A percentile compares a stretch with the other conserved stretches of the same genome.
phyloP scores from a whole-genome alignment of 2,888 invertebrate genomes.

The Drosophila subsilvestris region DNA sequence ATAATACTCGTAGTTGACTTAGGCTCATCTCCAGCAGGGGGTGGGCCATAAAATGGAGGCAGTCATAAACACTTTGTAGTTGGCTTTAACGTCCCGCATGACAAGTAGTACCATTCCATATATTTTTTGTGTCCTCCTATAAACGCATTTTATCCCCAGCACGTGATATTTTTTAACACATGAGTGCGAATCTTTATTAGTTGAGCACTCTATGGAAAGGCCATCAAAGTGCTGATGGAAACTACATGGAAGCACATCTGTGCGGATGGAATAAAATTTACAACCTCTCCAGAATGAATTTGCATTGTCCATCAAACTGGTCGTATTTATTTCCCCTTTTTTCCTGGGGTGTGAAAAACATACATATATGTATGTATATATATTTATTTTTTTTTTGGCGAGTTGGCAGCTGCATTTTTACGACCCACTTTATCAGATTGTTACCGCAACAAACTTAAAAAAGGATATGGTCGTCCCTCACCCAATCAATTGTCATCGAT shows the following conservation, averaged over 20 bases:
- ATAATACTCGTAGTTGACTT: conserved; percentile 48
- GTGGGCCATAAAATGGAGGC: conserved; percentile 48
- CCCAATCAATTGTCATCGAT: conserved; percentile 41
- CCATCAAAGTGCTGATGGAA: conserved; percentile 37
- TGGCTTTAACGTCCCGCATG: conserved; percentile 9
- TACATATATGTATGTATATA: too few relatives aligned
- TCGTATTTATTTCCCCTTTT: conserved; percentile 29
- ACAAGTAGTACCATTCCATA: conserved; percentile 3
- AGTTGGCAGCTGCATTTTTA: conserved; percentile 40
- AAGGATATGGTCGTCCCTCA: conserved; percentile 3
- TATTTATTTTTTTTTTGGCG: not conserved
- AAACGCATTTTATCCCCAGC: conserved; percentile 63
- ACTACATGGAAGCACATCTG: conserved; percentile 22
- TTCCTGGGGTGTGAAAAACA: not conserved
- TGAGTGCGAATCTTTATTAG: conserved; percentile 56
- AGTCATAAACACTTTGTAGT: conserved; percentile 60
- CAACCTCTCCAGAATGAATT: conserved; percentile 32
- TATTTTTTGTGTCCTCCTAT: conserved; percentile 43
- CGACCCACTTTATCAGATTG: conserved; percentile 16
- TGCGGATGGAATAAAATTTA: conserved; percentile 46
- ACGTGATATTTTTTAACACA: conserved; percentile 57
- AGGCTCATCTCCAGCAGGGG: conserved; percentile 26
- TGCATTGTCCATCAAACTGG: conserved; percentile 47
- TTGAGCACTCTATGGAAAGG: conserved; percentile 57
- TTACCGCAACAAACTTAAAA: conserved; percentile 20